phyloP scores from a whole-genome alignment of 1,140 invertebrate species.

The Augochlora pura region DNA sequence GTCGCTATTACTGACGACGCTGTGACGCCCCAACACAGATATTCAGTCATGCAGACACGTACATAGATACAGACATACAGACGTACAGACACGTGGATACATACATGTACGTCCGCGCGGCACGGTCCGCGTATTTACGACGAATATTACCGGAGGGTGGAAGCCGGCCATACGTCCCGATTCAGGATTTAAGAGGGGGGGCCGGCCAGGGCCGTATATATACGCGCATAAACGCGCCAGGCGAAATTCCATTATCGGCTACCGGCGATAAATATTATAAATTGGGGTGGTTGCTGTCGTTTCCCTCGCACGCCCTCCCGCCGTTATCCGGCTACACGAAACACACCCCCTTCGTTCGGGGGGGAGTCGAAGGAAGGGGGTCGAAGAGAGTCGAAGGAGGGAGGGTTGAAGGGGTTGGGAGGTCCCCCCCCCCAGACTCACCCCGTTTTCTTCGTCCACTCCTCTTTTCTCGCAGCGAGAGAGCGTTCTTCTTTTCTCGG shows the following conservation, averaged over 20 bases:
- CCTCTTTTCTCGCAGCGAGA: conserved; percentile 32
- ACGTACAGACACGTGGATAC: no score
- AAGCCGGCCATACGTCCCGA: conserved; percentile 53
- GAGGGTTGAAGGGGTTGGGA: no score
- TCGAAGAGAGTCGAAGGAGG: no score
- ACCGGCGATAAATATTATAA: conserved; percentile 78
- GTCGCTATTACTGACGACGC: no score
- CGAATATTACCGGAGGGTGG: conserved; percentile 52
- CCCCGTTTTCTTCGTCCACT: background rate
- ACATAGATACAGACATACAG: no score
- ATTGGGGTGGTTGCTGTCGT: conserved; percentile 61
- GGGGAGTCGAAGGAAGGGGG: no score
- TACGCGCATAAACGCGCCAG: conserved; percentile 42
- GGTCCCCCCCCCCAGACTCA: no score
- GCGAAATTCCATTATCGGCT: conserved; percentile 77
- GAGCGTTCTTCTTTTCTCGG: conserved; percentile 26
- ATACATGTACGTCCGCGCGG: no score
- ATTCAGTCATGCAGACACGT: no score
- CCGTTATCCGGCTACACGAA: conserved; percentile 25
- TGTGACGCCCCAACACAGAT: no score
- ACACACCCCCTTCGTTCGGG: conserved; percentile 29
- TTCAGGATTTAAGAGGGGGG: conserved; percentile 60
- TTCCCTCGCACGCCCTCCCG: conserved; percentile 22
- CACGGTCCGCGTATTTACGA: conserved; percentile 49
- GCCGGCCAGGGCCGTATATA: conserved; percentile 21